Evolutionary conservation across 2,797 vertebrate genomes (phyloP).

Genomic region (Aeoliscus strigatus): DNA sequence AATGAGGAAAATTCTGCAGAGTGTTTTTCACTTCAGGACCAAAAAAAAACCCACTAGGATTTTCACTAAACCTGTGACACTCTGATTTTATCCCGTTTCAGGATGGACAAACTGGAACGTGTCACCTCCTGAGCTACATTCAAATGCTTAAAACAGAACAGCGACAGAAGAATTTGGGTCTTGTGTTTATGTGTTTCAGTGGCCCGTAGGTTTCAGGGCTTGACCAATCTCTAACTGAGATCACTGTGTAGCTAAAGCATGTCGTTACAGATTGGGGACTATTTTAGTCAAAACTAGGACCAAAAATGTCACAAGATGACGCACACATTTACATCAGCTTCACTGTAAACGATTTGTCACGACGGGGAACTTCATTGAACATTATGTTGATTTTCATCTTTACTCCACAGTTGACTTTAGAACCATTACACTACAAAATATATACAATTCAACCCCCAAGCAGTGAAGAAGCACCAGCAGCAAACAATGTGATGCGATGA

Average conservation of each 20-base stretch:
- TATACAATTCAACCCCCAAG: conserved; percentile 39
- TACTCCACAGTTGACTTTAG: conserved; percentile 23
- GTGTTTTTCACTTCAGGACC: no score
- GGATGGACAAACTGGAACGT: no score
- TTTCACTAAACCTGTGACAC: no score
- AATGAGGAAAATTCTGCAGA: no score
- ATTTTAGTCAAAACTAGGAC: conserved; percentile 1
- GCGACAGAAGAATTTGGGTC: neutral
- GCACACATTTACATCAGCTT: conserved; percentile 15
- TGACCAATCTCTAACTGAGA: conserved; percentile 1
- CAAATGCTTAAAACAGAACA: conserved; percentile 3
- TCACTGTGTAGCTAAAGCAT: no score
- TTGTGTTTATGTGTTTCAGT: neutral
- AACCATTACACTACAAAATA: conserved; percentile 68
- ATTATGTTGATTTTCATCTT: conserved; percentile 13
- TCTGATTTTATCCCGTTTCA: no score
- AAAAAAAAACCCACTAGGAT: no score
- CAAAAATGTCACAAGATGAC: conserved; percentile 7
- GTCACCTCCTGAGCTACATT: conserved; percentile 1
- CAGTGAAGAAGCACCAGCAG: conserved; percentile 18
- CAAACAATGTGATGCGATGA: conserved; percentile 11
- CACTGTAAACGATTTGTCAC: conserved; percentile 20
- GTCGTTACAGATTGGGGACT: neutral
- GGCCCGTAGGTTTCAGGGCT: conserved; percentile 2
- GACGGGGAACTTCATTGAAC: conserved; percentile 17